A percentile compares a stretch with the other conserved stretches of the same genome.
phyloP scores from a whole-genome alignment of 2,888 invertebrate genomes.

The Oligia fasciuncula region DNA sequence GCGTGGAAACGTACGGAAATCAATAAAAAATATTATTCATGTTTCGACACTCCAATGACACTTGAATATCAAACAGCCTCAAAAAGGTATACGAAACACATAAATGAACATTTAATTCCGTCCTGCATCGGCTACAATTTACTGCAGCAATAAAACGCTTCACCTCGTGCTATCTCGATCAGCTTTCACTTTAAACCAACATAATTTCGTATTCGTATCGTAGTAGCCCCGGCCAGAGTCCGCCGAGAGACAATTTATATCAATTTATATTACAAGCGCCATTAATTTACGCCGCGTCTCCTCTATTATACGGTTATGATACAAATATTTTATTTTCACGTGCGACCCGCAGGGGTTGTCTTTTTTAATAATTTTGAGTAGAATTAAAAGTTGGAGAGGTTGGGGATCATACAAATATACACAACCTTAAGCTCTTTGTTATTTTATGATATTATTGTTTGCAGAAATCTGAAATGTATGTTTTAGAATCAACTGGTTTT shows the following conservation, averaged over 20 bases:
- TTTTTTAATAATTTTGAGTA: conserved; percentile 21
- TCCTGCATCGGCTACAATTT: conserved; percentile 24
- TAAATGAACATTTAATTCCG: conserved; percentile 7
- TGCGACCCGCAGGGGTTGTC: conserved; percentile 2
- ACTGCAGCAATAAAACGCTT: conserved; percentile 34
- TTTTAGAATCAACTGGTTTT: neutral
- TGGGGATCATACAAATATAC: neutral
- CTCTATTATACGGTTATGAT: conserved; percentile 63
- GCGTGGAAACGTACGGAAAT: neutral
- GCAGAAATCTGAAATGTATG: neutral
- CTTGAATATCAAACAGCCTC: conserved; percentile 6
- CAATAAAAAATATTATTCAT: neutral
- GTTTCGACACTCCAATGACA: neutral
- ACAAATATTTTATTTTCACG: conserved; percentile 56
- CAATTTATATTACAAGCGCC: conserved; percentile 67
- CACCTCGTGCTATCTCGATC: conserved; percentile 36
- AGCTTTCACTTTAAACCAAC: conserved; percentile 44
- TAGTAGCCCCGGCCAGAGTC: conserved; percentile 50
- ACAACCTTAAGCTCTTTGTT: neutral
- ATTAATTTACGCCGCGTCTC: conserved; percentile 60
- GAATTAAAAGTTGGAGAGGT: neutral
- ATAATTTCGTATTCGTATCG: conserved; percentile 43
- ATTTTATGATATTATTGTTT: neutral
- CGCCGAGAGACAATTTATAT: conserved; percentile 67
- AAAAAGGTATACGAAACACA: neutral